phyloP scores from a whole-genome alignment of 2,797 vertebrate genomes.

The Phataginus tricuspis region DNA sequence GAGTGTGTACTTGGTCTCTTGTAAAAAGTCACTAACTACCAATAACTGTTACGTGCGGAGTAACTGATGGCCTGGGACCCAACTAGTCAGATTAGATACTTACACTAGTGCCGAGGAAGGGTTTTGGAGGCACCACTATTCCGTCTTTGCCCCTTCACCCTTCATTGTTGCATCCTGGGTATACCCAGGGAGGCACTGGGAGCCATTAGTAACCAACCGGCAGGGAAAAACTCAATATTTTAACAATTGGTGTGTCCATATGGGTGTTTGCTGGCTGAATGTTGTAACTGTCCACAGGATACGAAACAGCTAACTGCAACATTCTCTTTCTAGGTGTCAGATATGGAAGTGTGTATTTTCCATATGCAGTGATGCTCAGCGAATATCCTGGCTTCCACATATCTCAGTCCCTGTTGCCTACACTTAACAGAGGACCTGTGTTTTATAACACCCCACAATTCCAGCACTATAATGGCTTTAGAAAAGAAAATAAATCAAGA shows the following conservation, averaged over 20 bases:
- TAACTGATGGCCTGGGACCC: not conserved
- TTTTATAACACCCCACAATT: constrained; percentile 83
- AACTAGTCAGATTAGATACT: not conserved
- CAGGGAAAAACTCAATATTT: not conserved
- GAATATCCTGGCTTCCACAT: constrained; percentile 81
- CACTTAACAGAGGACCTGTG: constrained; percentile 79
- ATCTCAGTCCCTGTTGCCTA: constrained; percentile 78
- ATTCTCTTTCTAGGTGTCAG: constrained; percentile 72
- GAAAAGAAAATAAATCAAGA: constrained; percentile 82
- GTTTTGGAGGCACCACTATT: not conserved
- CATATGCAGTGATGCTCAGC: constrained; percentile 77
- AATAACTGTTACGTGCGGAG: not conserved
- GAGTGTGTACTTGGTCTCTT: not conserved
- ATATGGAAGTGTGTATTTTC: constrained; percentile 79
- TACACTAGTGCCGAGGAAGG: not conserved
- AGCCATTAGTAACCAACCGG: not conserved
- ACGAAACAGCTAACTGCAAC: not conserved
- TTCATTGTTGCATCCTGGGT: not conserved
- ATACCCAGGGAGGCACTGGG: not conserved
- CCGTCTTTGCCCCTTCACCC: not conserved
- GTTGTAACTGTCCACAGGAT: not conserved
- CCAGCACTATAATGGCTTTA: constrained; percentile 75
- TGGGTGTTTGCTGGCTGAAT: not conserved
- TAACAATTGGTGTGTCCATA: not conserved
- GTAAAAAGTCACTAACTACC: not conserved